Percentiles rank a stretch among this genome's conserved stretches.
Conservation (phyloP, 2,797 vertebrate genomes). For the Hippoglossus hippoglossus region DNA sequence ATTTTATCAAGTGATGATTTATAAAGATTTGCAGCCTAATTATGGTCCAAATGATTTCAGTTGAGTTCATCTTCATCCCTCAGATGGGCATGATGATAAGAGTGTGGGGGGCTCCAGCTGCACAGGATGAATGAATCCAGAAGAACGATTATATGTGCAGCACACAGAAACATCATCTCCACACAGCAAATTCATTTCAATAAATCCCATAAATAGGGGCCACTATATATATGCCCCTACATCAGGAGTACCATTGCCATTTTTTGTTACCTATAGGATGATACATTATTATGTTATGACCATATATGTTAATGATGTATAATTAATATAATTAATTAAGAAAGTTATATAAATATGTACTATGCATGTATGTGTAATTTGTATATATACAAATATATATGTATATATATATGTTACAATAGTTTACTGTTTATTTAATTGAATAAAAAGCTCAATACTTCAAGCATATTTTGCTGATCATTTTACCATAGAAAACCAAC, state of each 20-base stretch:
- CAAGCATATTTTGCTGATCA: no score
- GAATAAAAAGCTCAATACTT: no score
- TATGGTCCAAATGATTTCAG: constrained; percentile 2
- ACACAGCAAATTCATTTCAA: constrained; percentile 7
- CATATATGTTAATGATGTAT: no score
- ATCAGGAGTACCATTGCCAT: no score
- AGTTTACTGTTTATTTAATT: no score
- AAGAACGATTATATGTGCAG: background rate
- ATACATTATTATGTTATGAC: no score
- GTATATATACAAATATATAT: no score
- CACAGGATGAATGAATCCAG: background rate
- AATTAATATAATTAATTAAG: no score
- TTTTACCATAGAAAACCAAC: background rate
- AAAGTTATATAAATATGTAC: no score
- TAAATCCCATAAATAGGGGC: background rate
- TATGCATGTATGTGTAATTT: no score
- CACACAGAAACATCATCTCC: background rate
- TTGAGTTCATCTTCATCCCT: background rate
- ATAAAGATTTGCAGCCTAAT: background rate
- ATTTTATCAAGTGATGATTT: background rate
- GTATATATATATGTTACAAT: no score
- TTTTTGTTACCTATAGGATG: no score
- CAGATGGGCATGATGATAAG: background rate
- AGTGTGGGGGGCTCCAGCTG: background rate
- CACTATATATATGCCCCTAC: background rate